A percentile compares a stretch with the other conserved stretches of the same genome.
These are phyloP conservation scores for Cacatua alba DNA, from an alignment of 2,113 vertebrate species.

Conservation along the genomic window DNA sequence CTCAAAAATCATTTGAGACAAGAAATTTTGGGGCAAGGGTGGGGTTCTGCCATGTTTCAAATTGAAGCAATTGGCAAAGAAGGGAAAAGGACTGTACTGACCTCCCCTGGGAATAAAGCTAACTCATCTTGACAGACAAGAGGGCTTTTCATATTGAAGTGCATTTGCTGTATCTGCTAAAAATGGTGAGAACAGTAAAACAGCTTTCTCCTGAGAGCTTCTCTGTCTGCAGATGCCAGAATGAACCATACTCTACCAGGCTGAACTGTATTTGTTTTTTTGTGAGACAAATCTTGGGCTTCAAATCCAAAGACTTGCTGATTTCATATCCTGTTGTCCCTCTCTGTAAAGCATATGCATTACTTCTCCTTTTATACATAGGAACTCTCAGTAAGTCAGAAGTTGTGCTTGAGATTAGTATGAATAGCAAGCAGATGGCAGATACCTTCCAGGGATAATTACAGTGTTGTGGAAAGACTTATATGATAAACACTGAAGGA, in stretches of 20 bases:
- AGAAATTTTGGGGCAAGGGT: constrained; percentile 17
- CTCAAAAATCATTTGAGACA: constrained; percentile 25
- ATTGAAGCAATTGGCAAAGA: constrained; percentile 37
- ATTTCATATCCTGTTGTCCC: background rate
- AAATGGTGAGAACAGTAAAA: constrained; percentile 10
- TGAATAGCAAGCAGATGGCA: constrained; percentile 54
- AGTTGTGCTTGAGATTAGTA: background rate
- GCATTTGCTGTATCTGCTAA: constrained; percentile 1
- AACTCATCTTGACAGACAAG: constrained; percentile 17
- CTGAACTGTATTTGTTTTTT: background rate
- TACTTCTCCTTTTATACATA: background rate
- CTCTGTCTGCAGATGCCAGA: background rate
- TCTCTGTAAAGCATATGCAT: background rate
- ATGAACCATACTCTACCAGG: background rate
- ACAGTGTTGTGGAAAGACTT: constrained; percentile 16
- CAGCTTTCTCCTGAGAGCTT: background rate
- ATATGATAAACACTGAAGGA: constrained; percentile 2
- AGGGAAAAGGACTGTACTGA: background rate
- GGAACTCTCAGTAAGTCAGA: background rate
- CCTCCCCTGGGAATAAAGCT: constrained; percentile 9
- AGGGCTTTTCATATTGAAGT: constrained; percentile 3
- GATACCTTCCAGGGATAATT: constrained; percentile 60
- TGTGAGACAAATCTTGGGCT: background rate
- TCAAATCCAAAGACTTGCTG: background rate
- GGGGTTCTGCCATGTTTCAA: constrained; percentile 13